Base-by-base conservation (phyloP, 1,140 invertebrate genomes). In the Proctacanthus coquilletti region DNA sequence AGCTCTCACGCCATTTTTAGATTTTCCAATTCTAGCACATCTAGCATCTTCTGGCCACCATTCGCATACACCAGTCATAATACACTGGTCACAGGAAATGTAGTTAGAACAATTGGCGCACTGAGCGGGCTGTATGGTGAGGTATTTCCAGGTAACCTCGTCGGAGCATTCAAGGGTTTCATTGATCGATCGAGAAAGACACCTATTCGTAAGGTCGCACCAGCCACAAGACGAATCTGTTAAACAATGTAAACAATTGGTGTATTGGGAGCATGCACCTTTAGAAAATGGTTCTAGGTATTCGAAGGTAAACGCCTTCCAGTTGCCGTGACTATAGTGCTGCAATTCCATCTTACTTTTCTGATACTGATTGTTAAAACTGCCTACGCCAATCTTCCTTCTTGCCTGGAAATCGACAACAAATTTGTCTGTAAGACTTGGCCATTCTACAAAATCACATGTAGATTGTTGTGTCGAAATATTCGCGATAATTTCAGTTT, bases 201-300 rank as follows among this genome's bases (percentile, higher is more conserved):
- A 84, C 18, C 66, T 64, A 19, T 68, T 63, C 1, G 67, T 80
- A 5, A 78, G 49, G 14, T 83, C 74, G 53, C 86, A 93, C 91
- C 91, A 95, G 1, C 85, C 85, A 53, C 91, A 96, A 8, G 75
- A 70, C 1, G 81, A 76, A 61, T 97, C 91, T 0, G 79, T 80
- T 15, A 94, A 61, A 54, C 91, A 96, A 33, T 84, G 71, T 5
- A 92, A 58, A 52, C 91, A 96, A 51, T 84, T 94, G 33, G 64
- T 70, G 49, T 91, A 86, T 15, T 71, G 65, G 0, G 61, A 53
- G 50, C 92, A 96, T n/a, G 72, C 66, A 0, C 82, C 83, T 36
- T 79, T 76, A 10, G 69, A 71, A 55, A 78, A 93, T 0, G 87
- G 86, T 55, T 93, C 86, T 17, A 94, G 56, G 54, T 88, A 89